Evolutionary conservation across 2,888 invertebrate species (phyloP).

Genomic region (Platerodrilus igneus): DNA sequence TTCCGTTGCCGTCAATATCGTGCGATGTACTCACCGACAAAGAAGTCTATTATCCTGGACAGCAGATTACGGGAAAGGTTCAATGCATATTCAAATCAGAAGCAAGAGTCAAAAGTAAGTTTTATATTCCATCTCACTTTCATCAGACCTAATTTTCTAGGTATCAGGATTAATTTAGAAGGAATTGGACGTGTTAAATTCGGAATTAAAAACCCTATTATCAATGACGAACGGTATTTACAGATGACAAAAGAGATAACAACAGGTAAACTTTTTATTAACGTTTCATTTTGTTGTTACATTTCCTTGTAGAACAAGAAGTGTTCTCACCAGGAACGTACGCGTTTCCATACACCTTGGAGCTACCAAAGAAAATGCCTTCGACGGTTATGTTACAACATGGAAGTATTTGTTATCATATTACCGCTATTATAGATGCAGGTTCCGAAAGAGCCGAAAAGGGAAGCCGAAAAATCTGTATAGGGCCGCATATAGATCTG

Average conservation of each 20-base stretch:
- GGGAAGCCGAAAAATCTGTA: neutral
- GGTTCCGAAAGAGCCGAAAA: neutral
- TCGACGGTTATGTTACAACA: neutral
- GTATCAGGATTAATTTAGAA: slow-evolving; percentile 7
- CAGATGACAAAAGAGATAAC: neutral
- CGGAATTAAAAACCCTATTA: slow-evolving; percentile 7
- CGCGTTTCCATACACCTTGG: neutral
- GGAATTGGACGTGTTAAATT: slow-evolving; percentile 6
- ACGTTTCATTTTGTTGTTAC: too few species aligned
- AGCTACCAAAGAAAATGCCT: slow-evolving; percentile 3
- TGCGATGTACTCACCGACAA: slow-evolving; percentile 1
- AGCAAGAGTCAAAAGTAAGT: slow-evolving; percentile 6
- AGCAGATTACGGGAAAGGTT: slow-evolving; percentile 2
- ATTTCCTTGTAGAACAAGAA: slow-evolving; percentile 1
- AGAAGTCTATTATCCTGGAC: slow-evolving; percentile 6
- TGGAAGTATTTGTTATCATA: slow-evolving; percentile 4
- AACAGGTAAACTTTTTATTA: slow-evolving; percentile 4
- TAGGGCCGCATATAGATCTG: slow-evolving; percentile 5
- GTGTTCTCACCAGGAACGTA: slow-evolving; percentile 2
- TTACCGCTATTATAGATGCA: slow-evolving; percentile 3
- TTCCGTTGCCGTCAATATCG: neutral
- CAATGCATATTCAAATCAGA: slow-evolving; percentile 4
- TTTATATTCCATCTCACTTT: too few species aligned
- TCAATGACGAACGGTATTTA: slow-evolving; percentile 6
- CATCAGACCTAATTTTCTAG: slow-evolving; percentile 4